Base-by-base conservation (phyloP, 1,140 invertebrate genomes). In the Forficula auricularia region DNA sequence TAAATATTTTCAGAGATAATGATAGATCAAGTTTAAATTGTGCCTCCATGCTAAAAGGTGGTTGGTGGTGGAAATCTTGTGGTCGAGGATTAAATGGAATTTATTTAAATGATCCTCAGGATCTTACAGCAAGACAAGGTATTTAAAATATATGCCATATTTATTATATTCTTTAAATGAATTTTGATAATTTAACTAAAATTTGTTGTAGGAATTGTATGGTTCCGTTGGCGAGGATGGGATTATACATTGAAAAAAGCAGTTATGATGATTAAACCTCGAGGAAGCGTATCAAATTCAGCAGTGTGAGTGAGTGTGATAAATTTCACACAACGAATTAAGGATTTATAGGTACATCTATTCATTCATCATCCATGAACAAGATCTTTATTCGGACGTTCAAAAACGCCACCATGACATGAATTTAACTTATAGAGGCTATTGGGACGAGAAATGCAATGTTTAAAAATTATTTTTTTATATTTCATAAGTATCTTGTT, bases 61-160 rank as follows among this genome's bases (percentile, higher is more conserved):
- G 85, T 3, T 90, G 86, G 86, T 90, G 86, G 86, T 89, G 84
- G 85, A 86, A 88, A 54, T 86, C 82, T 1, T 90, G 85, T 54
- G 85, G 85, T 18, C 65, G 85, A 54, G 84, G 83, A 14, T 68
- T 90, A 13, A 89, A 89, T 56, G 84, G 85, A 13, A 67, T 88
- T 20, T 89, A 89, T 55, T 63, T 88, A 19, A 84, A 86, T 52
- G 82, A 87, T 60, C 83, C 82, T 3, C 82, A 86, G 58, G 83
- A 88, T 60, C 66, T 86, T 40, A 86, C 83, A 19, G 85, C 85
- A 32, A 68, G 84, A 54, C 85, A 89, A 78, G 85, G 82, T 81
- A 61, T 34, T 27, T 2, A 39, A 27, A 4, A 13, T 22, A 16
- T n/a, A n/a, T n/a, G n/a, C n/a, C n/a, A n/a, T n/a, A 6, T 38